These are phyloP conservation scores for Brachionus manjavacas DNA, from an alignment of 1,140 invertebrate genomes.

Conservation along the genomic window DNA sequence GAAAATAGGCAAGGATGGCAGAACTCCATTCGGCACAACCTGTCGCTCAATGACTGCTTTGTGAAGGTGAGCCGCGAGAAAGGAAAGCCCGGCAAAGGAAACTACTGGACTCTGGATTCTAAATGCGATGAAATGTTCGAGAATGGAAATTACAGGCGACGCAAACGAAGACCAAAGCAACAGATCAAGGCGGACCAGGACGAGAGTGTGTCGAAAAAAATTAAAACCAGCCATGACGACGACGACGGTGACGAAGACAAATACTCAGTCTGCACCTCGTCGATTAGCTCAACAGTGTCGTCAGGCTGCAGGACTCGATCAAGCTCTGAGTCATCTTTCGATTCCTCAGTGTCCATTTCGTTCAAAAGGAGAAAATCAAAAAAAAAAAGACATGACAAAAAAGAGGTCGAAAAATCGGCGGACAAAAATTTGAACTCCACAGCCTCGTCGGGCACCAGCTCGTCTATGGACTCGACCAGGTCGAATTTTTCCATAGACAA, in stretches of 20 bases:
- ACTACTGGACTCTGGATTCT: conserved; percentile 69
- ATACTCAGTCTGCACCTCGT: neutral
- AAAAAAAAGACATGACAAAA: neutral
- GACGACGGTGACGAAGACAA: neutral
- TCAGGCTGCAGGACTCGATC: neutral
- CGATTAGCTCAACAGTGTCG: neutral
- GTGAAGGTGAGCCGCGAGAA: conserved; percentile 71
- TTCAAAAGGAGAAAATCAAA: neutral
- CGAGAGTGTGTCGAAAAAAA: neutral
- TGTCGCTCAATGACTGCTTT: conserved; percentile 81
- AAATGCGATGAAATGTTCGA: conserved; percentile 90
- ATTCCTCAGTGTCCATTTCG: neutral
- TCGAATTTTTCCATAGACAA: conserved; percentile 29
- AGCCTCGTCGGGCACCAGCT: conserved; percentile 3
- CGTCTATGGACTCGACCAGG: neutral
- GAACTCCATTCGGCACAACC: conserved; percentile 80
- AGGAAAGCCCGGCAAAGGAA: conserved; percentile 60
- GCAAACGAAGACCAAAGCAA: conserved; percentile 60
- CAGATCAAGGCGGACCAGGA: neutral
- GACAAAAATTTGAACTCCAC: conserved; percentile 32
- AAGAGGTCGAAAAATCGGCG: neutral
- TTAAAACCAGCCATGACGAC: neutral
- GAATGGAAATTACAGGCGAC: conserved; percentile 78
- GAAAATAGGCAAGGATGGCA: conserved; percentile 84
- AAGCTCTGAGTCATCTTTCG: neutral